phyloP scores from a whole-genome alignment of 2,113 vertebrate species.

The Oxyruncus cristatus region DNA sequence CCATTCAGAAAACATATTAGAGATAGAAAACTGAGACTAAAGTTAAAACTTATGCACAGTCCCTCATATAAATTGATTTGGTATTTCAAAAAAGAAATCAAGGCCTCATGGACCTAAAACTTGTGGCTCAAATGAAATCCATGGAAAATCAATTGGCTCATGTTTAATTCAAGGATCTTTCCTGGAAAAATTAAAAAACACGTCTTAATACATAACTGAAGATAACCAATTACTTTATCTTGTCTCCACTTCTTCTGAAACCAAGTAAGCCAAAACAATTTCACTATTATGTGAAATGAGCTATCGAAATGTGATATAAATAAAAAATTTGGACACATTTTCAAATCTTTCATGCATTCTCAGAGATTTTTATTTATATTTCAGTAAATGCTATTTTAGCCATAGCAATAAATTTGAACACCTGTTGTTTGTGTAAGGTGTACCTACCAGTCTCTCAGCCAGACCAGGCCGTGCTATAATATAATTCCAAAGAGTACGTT shows the following conservation, averaged over 20 bases:
- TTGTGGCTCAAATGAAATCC: neutral
- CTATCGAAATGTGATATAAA: neutral
- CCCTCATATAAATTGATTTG: neutral
- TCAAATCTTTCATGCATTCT: neutral
- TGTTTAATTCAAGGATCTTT: neutral
- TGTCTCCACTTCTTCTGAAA: neutral
- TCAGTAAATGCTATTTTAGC: neutral
- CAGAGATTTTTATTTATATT: neutral
- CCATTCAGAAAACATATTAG: neutral
- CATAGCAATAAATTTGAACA: neutral
- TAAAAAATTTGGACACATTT: neutral
- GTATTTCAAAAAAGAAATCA: conserved; percentile 11
- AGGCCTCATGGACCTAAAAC: neutral
- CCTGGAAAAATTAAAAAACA: neutral
- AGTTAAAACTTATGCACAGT: neutral
- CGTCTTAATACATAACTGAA: neutral
- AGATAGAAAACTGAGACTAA: neutral
- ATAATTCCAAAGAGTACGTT: neutral
- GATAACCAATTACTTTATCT: neutral
- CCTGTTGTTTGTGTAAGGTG: neutral
- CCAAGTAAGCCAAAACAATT: neutral
- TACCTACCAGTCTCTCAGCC: neutral
- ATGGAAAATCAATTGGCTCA: neutral
- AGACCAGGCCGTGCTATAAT: neutral
- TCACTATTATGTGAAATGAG: neutral